Conservation (phyloP, 2,113 vertebrate species). For the Oncorhynchus clarkii region DNA sequence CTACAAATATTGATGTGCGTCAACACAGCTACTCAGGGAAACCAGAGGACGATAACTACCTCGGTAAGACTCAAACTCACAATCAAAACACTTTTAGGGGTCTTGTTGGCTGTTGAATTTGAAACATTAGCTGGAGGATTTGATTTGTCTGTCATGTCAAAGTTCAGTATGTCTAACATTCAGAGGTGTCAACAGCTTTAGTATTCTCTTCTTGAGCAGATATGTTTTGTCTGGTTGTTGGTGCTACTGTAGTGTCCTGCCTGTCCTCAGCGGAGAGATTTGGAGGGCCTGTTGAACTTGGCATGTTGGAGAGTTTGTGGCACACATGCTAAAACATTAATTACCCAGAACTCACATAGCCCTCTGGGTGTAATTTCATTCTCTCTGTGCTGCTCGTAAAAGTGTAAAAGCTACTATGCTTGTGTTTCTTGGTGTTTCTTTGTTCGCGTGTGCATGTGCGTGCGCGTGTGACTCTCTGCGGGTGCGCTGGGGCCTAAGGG, state of each 20-base stretch:
- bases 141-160: not conserved
- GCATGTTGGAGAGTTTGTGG: not conserved
- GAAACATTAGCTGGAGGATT: not conserved
- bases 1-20: conserved; percentile 95
- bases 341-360: conserved; percentile 29
- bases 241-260: not conserved
- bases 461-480: not conserved
- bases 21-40: conserved; percentile 98
- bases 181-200: not conserved
- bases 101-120: not conserved
- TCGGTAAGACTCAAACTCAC: conserved; percentile 80
- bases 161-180: not conserved
- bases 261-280: conserved; percentile 11
- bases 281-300: not conserved
- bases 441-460: conserved; percentile 1
- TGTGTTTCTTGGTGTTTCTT: not conserved
- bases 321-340: conserved; percentile 28
- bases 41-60: conserved; percentile 97
- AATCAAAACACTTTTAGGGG: not conserved
- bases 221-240: not conserved
- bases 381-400: conserved; percentile 9
- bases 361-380: conserved; percentile 31
- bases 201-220: not conserved
- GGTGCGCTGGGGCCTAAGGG: conserved; percentile 43
- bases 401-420: conserved; percentile 4